Evolutionary conservation across 2,797 vertebrate species (phyloP).

Genomic region (Brachyrhaphis roseni): DNA sequence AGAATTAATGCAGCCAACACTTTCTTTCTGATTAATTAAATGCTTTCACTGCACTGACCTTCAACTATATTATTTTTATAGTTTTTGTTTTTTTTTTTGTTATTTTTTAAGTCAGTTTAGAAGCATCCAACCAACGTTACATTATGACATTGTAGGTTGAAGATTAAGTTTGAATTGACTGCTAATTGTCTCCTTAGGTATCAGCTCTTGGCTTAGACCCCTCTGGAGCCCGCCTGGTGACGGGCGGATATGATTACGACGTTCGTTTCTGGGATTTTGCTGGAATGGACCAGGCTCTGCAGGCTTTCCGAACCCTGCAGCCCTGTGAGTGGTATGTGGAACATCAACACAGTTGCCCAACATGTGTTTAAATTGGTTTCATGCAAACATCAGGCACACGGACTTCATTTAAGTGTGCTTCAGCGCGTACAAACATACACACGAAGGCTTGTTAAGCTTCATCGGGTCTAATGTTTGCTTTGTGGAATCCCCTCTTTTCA

Average conservation of each 20-base stretch:
- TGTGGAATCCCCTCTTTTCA: constrained; percentile 57
- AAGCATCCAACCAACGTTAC: background rate
- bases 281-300: constrained; percentile 94
- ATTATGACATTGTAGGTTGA: background rate
- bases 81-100: constrained; percentile 14
- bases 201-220: constrained; percentile 89
- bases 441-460: constrained; percentile 48
- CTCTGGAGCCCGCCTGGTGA: constrained; percentile 94
- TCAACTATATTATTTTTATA: constrained; percentile 18
- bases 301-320: constrained; percentile 93
- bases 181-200: constrained; percentile 59
- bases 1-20: constrained; percentile 17
- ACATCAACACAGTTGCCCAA: constrained; percentile 58
- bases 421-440: constrained; percentile 40
- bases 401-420: constrained; percentile 41
- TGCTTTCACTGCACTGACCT: constrained; percentile 10
- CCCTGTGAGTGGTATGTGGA: constrained; percentile 91
- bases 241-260: constrained; percentile 94
- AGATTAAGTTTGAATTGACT: background rate
- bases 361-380: constrained; percentile 53
- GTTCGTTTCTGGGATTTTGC: constrained; percentile 99
- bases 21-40: constrained; percentile 6
- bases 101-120: constrained; percentile 2
- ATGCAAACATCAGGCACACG: constrained; percentile 49
- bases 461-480: constrained; percentile 53